These are phyloP conservation scores for Drusus annulatus DNA, from an alignment of 1,140 invertebrate genomes.

Conservation along the genomic window DNA sequence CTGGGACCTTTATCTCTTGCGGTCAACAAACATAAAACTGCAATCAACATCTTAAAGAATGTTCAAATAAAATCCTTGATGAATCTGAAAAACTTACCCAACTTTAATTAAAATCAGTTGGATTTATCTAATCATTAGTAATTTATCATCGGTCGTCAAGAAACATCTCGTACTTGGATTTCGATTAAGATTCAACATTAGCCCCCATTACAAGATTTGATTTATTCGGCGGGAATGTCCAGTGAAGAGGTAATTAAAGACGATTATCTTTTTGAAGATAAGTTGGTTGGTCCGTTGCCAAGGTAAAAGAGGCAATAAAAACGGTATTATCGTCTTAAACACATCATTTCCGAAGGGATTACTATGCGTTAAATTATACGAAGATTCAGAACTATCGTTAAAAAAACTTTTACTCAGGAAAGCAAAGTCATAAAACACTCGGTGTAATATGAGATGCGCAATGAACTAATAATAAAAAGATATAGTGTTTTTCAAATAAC, in stretches of 20 bases:
- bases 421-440: no score
- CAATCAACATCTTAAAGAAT: no score
- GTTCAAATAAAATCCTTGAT: no score
- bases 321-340: neutral
- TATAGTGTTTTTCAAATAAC: no score
- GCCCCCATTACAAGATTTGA: neutral
- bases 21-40: no score
- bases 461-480: no score
- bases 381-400: no score
- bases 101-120: no score
- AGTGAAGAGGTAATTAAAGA: conserved; percentile 9
- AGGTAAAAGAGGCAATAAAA: conserved; percentile 11
- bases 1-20: no score
- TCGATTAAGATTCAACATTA: neutral
- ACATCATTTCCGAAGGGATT: neutral
- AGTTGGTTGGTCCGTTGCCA: neutral
- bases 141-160: neutral
- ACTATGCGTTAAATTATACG: neutral
- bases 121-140: neutral
- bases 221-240: neutral
- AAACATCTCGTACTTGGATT: neutral
- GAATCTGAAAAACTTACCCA: no score
- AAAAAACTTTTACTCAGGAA: no score
- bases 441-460: no score
- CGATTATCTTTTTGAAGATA: neutral